These are phyloP conservation scores for Pao palembangensis DNA, from an alignment of 2,113 vertebrate genomes.

Conservation along the genomic window DNA sequence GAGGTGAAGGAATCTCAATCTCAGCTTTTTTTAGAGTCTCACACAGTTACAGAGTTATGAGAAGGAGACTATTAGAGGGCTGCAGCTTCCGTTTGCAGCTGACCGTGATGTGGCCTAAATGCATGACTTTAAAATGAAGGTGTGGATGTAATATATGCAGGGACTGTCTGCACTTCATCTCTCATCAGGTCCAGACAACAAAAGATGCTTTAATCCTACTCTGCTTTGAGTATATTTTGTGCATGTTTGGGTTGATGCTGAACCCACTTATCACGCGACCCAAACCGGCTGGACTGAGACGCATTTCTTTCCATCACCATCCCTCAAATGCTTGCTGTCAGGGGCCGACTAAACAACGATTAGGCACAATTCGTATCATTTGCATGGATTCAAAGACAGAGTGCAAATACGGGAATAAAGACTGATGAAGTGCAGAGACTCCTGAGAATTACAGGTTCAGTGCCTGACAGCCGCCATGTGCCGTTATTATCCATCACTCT, in stretches of 20 bases:
- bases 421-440: conserved; percentile 23
- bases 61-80: conserved; percentile 4
- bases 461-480: conserved; percentile 11
- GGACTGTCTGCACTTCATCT: background rate
- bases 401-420: conserved; percentile 1
- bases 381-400: conserved; percentile 17
- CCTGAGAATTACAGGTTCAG: conserved; percentile 42
- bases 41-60: background rate
- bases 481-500: conserved; percentile 38
- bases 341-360: conserved; percentile 42
- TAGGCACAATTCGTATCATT: conserved; percentile 30
- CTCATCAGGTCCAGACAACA: background rate
- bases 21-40: background rate
- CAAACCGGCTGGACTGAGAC: conserved; percentile 2
- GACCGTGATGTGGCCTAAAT: background rate
- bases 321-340: conserved; percentile 31
- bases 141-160: background rate
- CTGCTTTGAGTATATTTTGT: background rate
- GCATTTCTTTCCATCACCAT: conserved; percentile 21
- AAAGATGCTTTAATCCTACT: conserved; percentile 3
- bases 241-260: conserved; percentile 12
- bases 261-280: conserved; percentile 17
- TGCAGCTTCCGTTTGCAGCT: background rate
- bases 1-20: background rate
- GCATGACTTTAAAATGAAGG: background rate